These are phyloP conservation scores for Dromiciops gliroides DNA, from an alignment of 2,113 vertebrate genomes.

Conservation along the genomic window DNA sequence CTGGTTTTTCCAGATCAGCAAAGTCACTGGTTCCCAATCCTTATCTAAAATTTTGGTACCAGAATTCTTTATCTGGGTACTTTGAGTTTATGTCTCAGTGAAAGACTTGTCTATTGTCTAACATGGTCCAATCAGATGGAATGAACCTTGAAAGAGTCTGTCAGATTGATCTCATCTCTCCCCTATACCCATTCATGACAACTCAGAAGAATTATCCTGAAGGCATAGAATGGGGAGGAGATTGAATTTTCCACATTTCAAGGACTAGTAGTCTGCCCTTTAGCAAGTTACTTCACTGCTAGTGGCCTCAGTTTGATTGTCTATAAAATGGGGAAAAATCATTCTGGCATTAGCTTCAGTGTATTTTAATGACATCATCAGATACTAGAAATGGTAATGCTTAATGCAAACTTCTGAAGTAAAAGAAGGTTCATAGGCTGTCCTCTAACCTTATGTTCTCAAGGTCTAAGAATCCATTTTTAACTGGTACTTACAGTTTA, in stretches of 20 bases:
- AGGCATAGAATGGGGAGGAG: neutral
- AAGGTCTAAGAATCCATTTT: slow-evolving; percentile 54
- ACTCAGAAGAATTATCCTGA: neutral
- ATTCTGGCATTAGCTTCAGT: neutral
- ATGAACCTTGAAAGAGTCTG: neutral
- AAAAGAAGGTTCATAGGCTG: slow-evolving; percentile 44
- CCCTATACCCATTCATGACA: neutral
- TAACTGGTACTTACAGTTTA: slow-evolving; percentile 41
- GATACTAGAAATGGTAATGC: neutral
- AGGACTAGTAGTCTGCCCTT: neutral
- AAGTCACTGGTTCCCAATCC: neutral
- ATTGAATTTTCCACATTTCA: neutral
- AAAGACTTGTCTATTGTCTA: neutral
- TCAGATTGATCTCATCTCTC: neutral
- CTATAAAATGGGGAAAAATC: neutral
- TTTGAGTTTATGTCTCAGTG: neutral
- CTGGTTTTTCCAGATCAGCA: neutral
- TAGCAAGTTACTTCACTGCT: neutral
- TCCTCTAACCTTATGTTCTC: slow-evolving; percentile 53
- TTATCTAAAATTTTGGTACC: neutral
- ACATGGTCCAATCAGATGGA: neutral
- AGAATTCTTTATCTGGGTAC: neutral
- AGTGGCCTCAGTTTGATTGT: neutral
- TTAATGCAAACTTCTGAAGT: slow-evolving; percentile 32
- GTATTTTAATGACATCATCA: neutral